Base-by-base conservation (phyloP, 2,113 vertebrate species). In the Bubalus kerabau region DNA sequence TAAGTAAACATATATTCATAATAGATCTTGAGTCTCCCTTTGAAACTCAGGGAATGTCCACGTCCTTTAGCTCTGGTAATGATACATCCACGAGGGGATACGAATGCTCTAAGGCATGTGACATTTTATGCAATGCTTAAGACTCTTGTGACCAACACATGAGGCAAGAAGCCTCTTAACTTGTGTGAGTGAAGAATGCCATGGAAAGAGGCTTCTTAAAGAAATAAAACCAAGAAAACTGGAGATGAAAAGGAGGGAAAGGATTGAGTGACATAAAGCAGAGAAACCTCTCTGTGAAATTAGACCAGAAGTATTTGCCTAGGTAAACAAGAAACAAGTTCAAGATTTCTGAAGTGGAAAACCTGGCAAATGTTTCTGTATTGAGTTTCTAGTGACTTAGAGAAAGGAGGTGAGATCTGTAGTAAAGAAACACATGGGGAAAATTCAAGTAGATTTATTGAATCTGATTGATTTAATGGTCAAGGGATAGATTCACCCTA, bases 71-170 rank as follows among this genome's bases (percentile, higher is more conserved):
- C 28, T 90, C 94, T 96, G 84, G 60, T 96, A 67, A 87, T 92
- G 84, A 91, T 92, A 54, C 30, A 78, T 23, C 12, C 36, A 78
- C 40, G 17, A 81, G 83, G 84, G 93, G 56, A 74, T 36, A 52
- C 21, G 87, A 97, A 93, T 76, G 76, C 32, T 30, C 78, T 52
- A 64, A 54, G 74, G 84, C 97, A 94, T 96, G 80, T 96, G 95
- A 96, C 48, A 50, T 67, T 95, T 97, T 87, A 62, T 86, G 32
- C 87, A 43, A 28, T 0, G 16, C 94, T 87, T 36, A 54, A 96
- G 97, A 91, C 57, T 93, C 94, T 64, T 95, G 24, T 95, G 88
- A 95, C 71, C n/a, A 59, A 71, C 90, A 76, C 21, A 30, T 82
- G 94, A 95, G 94, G 30, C 83, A 89, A 86, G 59, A 52, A 80